Percentiles rank a stretch among this genome's conserved stretches.
phyloP scores from a whole-genome alignment of 2,888 invertebrate species.

The Parnassius orleans region DNA sequence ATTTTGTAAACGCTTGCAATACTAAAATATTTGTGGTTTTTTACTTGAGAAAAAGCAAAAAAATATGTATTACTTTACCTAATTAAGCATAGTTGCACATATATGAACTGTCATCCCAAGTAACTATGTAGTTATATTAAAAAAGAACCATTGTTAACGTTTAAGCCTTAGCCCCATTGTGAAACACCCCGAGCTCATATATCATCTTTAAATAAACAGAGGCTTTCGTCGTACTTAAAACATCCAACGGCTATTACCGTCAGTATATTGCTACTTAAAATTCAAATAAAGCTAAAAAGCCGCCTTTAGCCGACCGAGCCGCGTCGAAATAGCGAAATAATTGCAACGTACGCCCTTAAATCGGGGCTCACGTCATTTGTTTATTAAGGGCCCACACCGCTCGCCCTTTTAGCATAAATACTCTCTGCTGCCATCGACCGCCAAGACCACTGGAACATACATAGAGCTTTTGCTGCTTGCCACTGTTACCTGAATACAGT shows the following conservation, averaged over 20 bases:
- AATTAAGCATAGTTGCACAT: conserved; percentile 4
- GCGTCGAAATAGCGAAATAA: conserved; percentile 71
- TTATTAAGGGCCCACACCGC: conserved; percentile 65
- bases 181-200: conserved; percentile 16
- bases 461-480: conserved; percentile 9
- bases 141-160: conserved; percentile 1
- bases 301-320: conserved; percentile 46
- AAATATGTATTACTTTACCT: neutral
- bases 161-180: conserved; percentile 18
- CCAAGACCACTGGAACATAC: conserved; percentile 16
- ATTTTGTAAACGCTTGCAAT: too few species aligned
- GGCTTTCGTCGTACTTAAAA: conserved; percentile 31
- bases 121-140: neutral
- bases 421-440: conserved; percentile 25
- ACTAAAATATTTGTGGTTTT: too few species aligned
- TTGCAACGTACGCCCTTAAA: conserved; percentile 65
- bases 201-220: conserved; percentile 28
- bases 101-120: conserved; percentile 1
- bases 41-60: too few species aligned
- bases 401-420: conserved; percentile 70
- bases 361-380: conserved; percentile 69
- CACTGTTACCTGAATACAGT: conserved; percentile 4
- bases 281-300: conserved; percentile 62
- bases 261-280: conserved; percentile 46
- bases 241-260: conserved; percentile 31